These are phyloP conservation scores for Lophochroa leadbeateri DNA, from an alignment of 2,113 vertebrate species.

Conservation along the genomic window DNA sequence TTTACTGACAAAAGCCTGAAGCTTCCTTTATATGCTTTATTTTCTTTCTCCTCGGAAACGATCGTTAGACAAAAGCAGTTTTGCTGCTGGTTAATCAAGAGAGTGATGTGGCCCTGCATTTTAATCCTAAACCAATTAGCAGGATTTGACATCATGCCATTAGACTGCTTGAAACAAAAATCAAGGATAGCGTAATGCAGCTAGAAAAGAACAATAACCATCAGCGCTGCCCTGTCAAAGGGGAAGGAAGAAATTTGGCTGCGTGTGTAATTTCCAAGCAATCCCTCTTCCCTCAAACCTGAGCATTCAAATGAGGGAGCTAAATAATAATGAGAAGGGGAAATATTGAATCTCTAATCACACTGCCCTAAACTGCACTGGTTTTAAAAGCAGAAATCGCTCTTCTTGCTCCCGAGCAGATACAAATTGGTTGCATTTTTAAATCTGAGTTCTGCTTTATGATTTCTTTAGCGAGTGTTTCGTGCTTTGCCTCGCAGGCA, in stretches of 20 bases:
- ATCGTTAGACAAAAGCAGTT: slow-evolving; percentile 68
- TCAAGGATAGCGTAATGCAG: slow-evolving; percentile 65
- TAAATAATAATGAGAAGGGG: slow-evolving; percentile 52
- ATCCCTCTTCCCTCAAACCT: slow-evolving; percentile 42
- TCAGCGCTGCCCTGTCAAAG: slow-evolving; percentile 52
- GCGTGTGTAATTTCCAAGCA: slow-evolving; percentile 53
- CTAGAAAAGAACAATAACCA: slow-evolving; percentile 63
- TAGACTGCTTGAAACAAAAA: slow-evolving; percentile 70
- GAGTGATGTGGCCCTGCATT: slow-evolving; percentile 71
- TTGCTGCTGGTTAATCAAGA: slow-evolving; percentile 71
- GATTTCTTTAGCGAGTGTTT: neutral
- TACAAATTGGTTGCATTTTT: neutral
- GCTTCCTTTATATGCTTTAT: slow-evolving; percentile 61
- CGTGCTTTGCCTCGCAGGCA: neutral
- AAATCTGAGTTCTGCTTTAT: neutral
- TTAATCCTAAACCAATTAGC: slow-evolving; percentile 75
- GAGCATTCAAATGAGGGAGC: slow-evolving; percentile 45
- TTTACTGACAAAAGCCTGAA: slow-evolving; percentile 51
- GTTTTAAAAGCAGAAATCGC: neutral
- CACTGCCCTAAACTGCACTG: neutral
- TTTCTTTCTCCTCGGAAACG: slow-evolving; percentile 57
- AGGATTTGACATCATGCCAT: slow-evolving; percentile 70
- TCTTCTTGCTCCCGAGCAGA: neutral
- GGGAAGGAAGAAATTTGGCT: slow-evolving; percentile 65
- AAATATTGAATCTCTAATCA: slow-evolving; percentile 37